These are phyloP conservation scores for Telenomus remus DNA, from an alignment of 1,140 invertebrate genomes.

Conservation along the genomic window DNA sequence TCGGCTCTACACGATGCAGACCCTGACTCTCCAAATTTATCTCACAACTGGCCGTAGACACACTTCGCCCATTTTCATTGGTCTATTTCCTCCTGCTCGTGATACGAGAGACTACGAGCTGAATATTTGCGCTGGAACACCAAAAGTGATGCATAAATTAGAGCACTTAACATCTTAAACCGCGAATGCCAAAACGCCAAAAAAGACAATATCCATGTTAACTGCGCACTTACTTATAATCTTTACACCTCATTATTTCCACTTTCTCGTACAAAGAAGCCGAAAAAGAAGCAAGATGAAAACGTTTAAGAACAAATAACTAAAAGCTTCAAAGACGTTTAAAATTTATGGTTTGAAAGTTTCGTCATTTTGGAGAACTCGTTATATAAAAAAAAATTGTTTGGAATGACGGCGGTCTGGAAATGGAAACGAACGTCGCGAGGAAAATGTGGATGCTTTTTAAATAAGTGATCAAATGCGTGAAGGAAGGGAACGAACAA, in stretches of 20 bases:
- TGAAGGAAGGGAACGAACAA: conserved; percentile 27
- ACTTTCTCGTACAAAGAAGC: too few species aligned
- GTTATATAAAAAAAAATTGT: conserved; percentile 17
- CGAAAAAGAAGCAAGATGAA: too few species aligned
- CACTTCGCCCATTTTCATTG: conserved; percentile 55
- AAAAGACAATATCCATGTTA: conserved; percentile 13
- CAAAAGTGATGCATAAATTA: conserved; percentile 48
- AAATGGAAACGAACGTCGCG: background rate
- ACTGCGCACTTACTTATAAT: conserved; percentile 27
- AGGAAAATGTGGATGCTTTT: too few species aligned
- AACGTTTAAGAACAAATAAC: too few species aligned
- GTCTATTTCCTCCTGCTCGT: conserved; percentile 52
- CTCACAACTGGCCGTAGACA: conserved; percentile 49
- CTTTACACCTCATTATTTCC: background rate
- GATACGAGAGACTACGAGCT: conserved; percentile 23
- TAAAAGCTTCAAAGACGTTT: too few species aligned
- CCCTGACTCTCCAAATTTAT: conserved; percentile 59
- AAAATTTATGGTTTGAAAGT: too few species aligned
- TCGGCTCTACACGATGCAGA: conserved; percentile 37
- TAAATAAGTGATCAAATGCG: too few species aligned
- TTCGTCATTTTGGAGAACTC: too few species aligned
- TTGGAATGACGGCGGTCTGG: conserved; percentile 3
- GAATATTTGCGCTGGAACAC: conserved; percentile 36
- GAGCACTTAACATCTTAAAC: conserved; percentile 41
- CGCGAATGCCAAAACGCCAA: conserved; percentile 11